Evolutionary conservation across 2,888 invertebrate species (phyloP).

Genomic region (Sarcophaga rosellei): DNA sequence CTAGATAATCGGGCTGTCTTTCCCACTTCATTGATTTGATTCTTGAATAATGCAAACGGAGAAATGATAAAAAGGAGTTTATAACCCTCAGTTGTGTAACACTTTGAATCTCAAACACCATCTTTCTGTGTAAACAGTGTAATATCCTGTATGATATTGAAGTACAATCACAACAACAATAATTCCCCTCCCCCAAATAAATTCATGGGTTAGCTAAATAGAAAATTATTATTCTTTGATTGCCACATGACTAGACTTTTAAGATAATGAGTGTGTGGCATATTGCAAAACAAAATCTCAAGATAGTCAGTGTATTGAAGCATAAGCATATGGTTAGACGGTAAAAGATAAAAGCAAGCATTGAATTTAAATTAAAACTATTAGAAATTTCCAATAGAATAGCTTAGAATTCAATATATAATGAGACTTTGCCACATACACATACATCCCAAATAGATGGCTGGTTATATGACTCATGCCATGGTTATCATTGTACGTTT

Average conservation of each 20-base stretch:
- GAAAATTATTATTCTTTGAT: constrained; percentile 58
- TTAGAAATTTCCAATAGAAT: constrained; percentile 22
- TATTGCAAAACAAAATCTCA: not conserved
- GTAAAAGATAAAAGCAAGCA: constrained; percentile 29
- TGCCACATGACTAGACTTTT: constrained; percentile 52
- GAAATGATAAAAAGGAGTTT: no score
- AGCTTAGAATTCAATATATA: no score
- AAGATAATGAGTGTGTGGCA: not conserved
- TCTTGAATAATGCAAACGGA: no score
- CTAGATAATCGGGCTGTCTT: no score
- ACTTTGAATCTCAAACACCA: no score
- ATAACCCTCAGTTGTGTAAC: no score
- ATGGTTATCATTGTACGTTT: not conserved
- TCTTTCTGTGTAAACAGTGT: no score
- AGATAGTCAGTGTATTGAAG: not conserved
- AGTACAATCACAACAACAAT: no score
- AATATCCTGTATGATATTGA: no score
- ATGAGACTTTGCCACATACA: not conserved
- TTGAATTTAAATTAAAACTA: constrained; percentile 56
- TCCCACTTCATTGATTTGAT: no score
- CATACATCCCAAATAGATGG: no score
- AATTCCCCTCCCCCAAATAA: not conserved
- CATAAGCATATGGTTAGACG: not conserved
- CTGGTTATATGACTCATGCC: no score
- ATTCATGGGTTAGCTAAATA: constrained; percentile 52